These are phyloP conservation scores for Pangasius larnaudii DNA, from an alignment of 2,797 vertebrate genomes.

Conservation along the genomic window DNA sequence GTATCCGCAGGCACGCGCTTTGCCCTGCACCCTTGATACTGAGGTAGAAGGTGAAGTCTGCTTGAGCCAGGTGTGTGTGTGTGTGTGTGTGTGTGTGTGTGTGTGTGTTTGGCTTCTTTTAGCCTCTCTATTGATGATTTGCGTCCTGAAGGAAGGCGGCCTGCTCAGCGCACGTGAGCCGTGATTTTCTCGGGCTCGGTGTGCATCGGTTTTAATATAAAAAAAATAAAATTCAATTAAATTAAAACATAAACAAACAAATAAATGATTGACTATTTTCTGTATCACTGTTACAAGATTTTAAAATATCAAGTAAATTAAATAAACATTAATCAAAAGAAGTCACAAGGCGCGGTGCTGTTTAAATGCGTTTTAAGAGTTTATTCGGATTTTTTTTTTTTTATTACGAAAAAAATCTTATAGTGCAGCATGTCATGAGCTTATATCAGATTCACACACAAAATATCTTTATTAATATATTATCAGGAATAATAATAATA, in stretches of 20 bases:
- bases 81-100: constrained; percentile 3
- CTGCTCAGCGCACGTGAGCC: background rate
- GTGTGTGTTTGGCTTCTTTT: background rate
- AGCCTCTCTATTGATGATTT: background rate
- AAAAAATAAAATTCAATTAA: too few species aligned
- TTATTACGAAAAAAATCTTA: background rate
- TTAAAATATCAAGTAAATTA: background rate
- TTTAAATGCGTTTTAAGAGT: background rate
- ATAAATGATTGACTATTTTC: background rate
- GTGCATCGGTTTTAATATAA: too few species aligned
- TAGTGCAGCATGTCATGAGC: too few species aligned
- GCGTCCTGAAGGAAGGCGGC: background rate
- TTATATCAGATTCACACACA: background rate
- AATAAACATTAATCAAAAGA: background rate
- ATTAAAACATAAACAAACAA: too few species aligned
- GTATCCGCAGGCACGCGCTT: background rate
- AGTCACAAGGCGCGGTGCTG: background rate
- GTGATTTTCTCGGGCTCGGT: background rate
- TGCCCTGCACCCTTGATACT: too few species aligned
- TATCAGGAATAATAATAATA: background rate
- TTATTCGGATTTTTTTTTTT: background rate
- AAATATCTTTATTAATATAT: background rate
- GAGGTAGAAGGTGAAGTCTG: background rate
- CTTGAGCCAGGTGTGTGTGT: background rate
- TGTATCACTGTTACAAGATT: background rate